Base-by-base conservation (phyloP, 2,797 vertebrate species). In the Acanthurus leucopareius region DNA sequence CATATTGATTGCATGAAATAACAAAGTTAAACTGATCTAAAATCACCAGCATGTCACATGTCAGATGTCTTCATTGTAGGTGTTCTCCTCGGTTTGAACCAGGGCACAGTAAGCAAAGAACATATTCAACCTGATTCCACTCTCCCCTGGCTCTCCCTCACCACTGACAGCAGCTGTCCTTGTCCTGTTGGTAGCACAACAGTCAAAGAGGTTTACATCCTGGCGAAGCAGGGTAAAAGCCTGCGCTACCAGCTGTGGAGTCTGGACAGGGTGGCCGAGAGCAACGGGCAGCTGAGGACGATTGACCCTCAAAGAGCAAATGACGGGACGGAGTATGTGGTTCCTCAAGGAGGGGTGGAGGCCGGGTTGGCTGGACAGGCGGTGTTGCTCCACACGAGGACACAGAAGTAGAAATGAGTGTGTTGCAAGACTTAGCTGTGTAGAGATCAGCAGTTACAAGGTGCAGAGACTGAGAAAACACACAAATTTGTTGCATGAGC, bases 191-290 rank as follows among this genome's bases (percentile, higher is more conserved):
- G 44, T 28, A 62, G 14, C 47, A 47, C 69, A 0, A 79, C 58
- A 0, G 66, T 89, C 3, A 85, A 82, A 45, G 92, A 96, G 44
- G 77, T 91, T n/a, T 95, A 95, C 84, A 75, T 97, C 79, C 90
- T 98, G 22, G 95, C 96, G n/a, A 98, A 98, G 86, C 97, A 98
- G 88, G 97, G 97, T 40, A 98, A 97, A 88, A 98, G 97, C 81
- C 92, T 96, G 67, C 96, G 92, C 54, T 97, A 96, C 85, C 97
- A 97, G 91, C 90, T 98, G 75, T 98, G 97, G 97, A 93, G 86
- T 69, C 90, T 96, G 38, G 86, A 94, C 48, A 86, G 79, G 0
- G 66, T 97, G 2, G 88, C 89, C 28, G 88, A 91, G 10, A 98
- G 97, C 91, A 98, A 98, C 19, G 58, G 80, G 19, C 97, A 98